Base-by-base conservation (phyloP, 2,797 vertebrate genomes). In the Enoplosus armatus region DNA sequence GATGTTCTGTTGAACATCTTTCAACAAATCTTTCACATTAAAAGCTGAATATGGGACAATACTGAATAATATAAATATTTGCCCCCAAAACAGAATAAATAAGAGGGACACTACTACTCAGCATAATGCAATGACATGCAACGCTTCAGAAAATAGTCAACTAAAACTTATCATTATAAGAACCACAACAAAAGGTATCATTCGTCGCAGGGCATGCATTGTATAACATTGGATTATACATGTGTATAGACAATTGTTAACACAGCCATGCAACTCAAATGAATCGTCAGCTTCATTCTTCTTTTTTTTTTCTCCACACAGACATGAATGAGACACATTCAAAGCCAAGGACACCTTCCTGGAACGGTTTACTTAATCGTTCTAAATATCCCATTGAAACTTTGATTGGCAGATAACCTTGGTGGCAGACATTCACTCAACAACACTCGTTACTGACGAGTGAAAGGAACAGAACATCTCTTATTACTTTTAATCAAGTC, bases 401-500 rank as follows among this genome's bases (percentile, higher is more conserved):
- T 58, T 41, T 81, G 72, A 84, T 79, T 47, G 58, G 51, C 43
- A 72, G 53, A 83, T 76, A 82, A 89, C 90, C 86, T 90, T 88
- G 85, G 79, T 39, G 53, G 79, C 71, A 75, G 60, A 70, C 47
- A 80, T 64, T 89, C 69, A 62, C 27, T 80, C 58, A 67, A 8
- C 69, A 82, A 67, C 80, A 80, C 73, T 87, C 75, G 68, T 75
- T 77, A 80, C 29, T 53, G 67, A 77, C 54, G 47, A 80, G 75
- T 74, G 75, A 83, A 86, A 78, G 82, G 14, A 74, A 72, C 8
- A 35, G 37, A 78, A 76, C 61, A 76, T 85, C 62, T 72, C 55
- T 75, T 64, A 68, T 83, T 85, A 71, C 55, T 82, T 89, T 85
- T 79, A 82, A 86, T 90, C 72, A 76, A 76, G 61, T 71, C 70